phyloP scores from a whole-genome alignment of 2,888 invertebrate genomes.

The Teleiodes luculella region DNA sequence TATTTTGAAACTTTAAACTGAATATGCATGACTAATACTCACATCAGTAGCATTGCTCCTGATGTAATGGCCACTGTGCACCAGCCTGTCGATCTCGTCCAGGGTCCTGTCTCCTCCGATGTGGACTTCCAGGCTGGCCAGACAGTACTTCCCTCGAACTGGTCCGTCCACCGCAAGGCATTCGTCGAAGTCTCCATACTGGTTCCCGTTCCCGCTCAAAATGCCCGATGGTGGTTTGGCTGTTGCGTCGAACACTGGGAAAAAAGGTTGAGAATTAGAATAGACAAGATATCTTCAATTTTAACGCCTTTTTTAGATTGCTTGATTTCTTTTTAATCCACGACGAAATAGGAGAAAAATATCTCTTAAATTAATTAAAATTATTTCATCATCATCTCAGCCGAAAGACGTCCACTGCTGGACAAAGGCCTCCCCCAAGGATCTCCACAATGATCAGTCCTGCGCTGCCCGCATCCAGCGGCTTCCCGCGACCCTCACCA shows the following conservation, averaged over 20 bases:
- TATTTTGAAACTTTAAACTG: too few species aligned
- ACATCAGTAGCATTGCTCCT: slow-evolving; percentile 76
- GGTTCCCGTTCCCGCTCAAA: slow-evolving; percentile 83
- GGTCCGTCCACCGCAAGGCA: slow-evolving; percentile 77
- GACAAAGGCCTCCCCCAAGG: too few species aligned
- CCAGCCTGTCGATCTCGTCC: slow-evolving; percentile 55
- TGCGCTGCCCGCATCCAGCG: too few species aligned
- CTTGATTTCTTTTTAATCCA: too few species aligned
- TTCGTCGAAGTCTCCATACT: slow-evolving; percentile 84
- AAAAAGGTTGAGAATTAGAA: not conserved
- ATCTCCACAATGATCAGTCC: too few species aligned
- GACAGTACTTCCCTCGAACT: slow-evolving; percentile 82
- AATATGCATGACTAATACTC: slow-evolving; percentile 36
- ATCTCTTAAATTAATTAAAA: too few species aligned
- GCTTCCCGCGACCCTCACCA: too few species aligned
- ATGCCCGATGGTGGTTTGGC: slow-evolving; percentile 84
- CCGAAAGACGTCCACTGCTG: too few species aligned
- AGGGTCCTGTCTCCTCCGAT: slow-evolving; percentile 43
- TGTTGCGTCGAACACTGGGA: slow-evolving; percentile 84
- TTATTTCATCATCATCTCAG: too few species aligned
- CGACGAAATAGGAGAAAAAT: too few species aligned
- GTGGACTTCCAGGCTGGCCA: slow-evolving; percentile 76
- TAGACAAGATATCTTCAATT: too few species aligned
- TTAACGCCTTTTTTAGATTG: too few species aligned
- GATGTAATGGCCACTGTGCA: slow-evolving; percentile 76